Evolutionary conservation across 2,888 invertebrate genomes (phyloP).

Genomic region (Ophioninae sp.): DNA sequence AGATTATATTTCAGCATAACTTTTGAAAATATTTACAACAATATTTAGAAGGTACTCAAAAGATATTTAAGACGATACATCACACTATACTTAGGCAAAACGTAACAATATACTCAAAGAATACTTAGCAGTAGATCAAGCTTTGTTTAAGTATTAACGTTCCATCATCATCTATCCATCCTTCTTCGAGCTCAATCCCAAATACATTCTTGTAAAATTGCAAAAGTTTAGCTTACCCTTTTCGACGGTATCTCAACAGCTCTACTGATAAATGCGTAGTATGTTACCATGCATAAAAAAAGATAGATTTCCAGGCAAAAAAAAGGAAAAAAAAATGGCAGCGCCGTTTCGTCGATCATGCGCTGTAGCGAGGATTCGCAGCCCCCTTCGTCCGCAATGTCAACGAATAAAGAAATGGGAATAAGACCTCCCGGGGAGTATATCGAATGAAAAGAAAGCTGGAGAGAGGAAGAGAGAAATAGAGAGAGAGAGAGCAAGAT

Average conservation of each 20-base stretch:
- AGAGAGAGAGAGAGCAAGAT: conserved; percentile 11
- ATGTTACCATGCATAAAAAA: not conserved
- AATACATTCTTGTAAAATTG: too few species aligned
- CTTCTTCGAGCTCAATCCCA: too few species aligned
- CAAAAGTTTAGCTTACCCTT: not conserved
- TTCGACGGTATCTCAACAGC: not conserved
- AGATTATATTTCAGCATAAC: too few species aligned
- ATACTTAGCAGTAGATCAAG: too few species aligned
- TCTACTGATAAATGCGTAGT: not conserved
- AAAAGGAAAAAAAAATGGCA: conserved; percentile 54
- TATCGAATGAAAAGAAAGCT: conserved; percentile 31
- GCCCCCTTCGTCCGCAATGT: conserved; percentile 13
- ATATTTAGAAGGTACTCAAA: too few species aligned
- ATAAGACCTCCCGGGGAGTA: conserved; percentile 51
- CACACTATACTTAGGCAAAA: too few species aligned
- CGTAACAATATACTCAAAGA: too few species aligned
- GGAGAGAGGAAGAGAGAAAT: conserved; percentile 41
- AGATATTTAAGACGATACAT: too few species aligned
- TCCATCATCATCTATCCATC: too few species aligned
- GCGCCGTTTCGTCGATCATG: conserved; percentile 3
- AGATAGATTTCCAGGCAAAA: conserved; percentile 39
- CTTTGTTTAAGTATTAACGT: too few species aligned
- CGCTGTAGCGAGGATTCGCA: conserved; percentile 19
- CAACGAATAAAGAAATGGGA: conserved; percentile 39
- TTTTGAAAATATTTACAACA: too few species aligned